Evolutionary conservation across 2,888 invertebrate genomes (phyloP).

Genomic region (Podotricha telesiphe): DNA sequence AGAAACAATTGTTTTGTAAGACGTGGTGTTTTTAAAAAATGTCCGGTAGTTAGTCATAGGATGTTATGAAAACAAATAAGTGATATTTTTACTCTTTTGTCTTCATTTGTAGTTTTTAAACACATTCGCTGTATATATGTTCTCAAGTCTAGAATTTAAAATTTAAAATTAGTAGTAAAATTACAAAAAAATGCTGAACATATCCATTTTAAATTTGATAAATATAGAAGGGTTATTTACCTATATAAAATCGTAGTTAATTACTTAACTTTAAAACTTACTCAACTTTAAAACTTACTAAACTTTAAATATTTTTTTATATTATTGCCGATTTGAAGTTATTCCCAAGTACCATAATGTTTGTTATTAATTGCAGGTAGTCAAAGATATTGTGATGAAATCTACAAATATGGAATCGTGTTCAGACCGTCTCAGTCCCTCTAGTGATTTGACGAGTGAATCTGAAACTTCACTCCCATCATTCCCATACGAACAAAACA

Average conservation of each 20-base stretch:
- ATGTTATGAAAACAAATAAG: conserved; percentile 62
- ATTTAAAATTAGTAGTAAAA: no score
- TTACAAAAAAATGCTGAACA: no score
- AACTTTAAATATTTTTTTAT: no score
- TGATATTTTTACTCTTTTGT: conserved; percentile 56
- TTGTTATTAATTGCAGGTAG: conserved; percentile 33
- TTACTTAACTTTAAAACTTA: no score
- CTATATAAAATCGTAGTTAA: no score
- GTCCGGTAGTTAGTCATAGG: conserved; percentile 47
- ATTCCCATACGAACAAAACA: conserved; percentile 72
- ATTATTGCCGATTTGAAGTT: not conserved
- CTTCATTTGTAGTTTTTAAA: conserved; percentile 19
- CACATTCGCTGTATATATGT: not conserved
- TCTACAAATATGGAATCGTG: conserved; percentile 78
- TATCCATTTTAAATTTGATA: no score
- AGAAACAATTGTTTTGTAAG: not conserved
- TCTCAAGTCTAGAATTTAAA: not conserved
- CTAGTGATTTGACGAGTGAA: conserved; percentile 75
- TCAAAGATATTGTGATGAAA: conserved; percentile 60
- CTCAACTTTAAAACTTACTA: no score
- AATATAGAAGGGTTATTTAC: no score
- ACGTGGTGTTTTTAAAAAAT: conserved; percentile 39
- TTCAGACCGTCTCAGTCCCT: conserved; percentile 74
- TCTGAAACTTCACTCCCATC: conserved; percentile 75
- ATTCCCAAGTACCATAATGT: not conserved